Conservation (phyloP, 2,113 vertebrate species). For the Phalacrocorax brasilianus region DNA sequence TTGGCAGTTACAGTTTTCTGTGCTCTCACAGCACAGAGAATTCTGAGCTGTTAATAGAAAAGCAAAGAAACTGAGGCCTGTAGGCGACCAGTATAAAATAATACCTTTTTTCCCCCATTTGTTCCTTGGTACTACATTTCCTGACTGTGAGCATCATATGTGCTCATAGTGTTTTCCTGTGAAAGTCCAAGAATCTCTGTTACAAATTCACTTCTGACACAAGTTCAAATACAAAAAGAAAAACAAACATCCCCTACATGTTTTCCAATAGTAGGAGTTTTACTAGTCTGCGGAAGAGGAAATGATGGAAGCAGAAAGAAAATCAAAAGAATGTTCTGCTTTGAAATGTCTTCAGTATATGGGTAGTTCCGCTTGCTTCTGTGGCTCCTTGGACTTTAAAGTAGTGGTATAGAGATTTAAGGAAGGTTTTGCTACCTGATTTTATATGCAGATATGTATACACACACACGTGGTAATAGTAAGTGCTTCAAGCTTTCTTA, state of each 20-base stretch:
- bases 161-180: not conserved
- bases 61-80: not conserved
- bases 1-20: not conserved
- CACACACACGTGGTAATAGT: no score
- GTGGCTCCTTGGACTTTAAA: rapidly evolving
- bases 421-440: not conserved
- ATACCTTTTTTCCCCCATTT: not conserved
- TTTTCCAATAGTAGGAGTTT: not conserved
- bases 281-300: not conserved
- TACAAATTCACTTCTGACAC: not conserved
- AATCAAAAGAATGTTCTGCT: not conserved
- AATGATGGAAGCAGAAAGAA: not conserved
- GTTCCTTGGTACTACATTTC: not conserved
- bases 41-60: not conserved
- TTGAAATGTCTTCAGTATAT: not conserved
- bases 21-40: not conserved
- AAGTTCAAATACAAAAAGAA: not conserved
- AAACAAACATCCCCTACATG: not conserved
- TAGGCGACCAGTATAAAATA: not conserved
- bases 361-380: not conserved
- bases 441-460: not conserved
- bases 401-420: not conserved
- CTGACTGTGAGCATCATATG: not conserved
- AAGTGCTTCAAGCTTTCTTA: not conserved
- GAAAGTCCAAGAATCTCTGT: not conserved